Evolutionary conservation across 2,797 vertebrate genomes (phyloP).

Genomic region (Fratercula arctica): DNA sequence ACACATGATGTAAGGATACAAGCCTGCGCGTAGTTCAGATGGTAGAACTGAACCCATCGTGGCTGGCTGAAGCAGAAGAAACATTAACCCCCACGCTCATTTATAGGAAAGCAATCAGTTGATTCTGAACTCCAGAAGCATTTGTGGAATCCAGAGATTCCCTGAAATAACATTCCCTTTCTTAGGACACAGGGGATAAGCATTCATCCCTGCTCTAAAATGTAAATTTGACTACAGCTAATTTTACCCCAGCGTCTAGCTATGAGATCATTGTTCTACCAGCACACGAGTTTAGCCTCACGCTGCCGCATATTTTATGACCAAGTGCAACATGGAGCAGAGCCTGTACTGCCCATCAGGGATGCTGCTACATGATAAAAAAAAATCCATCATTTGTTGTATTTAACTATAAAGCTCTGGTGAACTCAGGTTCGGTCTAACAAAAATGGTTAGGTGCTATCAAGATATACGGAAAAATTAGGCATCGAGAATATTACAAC

Average conservation of each 20-base stretch:
- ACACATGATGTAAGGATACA: neutral
- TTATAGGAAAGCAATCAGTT: neutral
- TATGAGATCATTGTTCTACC: slow-evolving; percentile 39
- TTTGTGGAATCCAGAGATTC: slow-evolving; percentile 25
- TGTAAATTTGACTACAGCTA: slow-evolving; percentile 18
- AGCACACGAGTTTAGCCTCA: slow-evolving; percentile 16
- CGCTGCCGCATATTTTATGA: neutral
- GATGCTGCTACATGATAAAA: neutral
- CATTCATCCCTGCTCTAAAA: neutral
- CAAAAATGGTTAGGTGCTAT: neutral
- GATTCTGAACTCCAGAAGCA: slow-evolving; percentile 11
- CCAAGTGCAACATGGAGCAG: slow-evolving; percentile 12
- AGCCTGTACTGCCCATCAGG: neutral
- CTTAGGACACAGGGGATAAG: neutral
- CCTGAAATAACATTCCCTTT: slow-evolving; percentile 21
- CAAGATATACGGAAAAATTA: neutral
- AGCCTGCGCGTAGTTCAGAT: neutral
- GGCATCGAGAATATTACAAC: neutral
- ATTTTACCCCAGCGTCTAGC: neutral
- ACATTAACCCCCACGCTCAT: neutral
- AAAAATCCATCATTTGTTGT: neutral
- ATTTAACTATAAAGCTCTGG: neutral
- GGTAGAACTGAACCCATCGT: neutral
- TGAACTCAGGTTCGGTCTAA: neutral
- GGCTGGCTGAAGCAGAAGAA: neutral